Evolutionary conservation across 2,113 vertebrate genomes (phyloP).

Genomic region (Oceanites oceanicus): DNA sequence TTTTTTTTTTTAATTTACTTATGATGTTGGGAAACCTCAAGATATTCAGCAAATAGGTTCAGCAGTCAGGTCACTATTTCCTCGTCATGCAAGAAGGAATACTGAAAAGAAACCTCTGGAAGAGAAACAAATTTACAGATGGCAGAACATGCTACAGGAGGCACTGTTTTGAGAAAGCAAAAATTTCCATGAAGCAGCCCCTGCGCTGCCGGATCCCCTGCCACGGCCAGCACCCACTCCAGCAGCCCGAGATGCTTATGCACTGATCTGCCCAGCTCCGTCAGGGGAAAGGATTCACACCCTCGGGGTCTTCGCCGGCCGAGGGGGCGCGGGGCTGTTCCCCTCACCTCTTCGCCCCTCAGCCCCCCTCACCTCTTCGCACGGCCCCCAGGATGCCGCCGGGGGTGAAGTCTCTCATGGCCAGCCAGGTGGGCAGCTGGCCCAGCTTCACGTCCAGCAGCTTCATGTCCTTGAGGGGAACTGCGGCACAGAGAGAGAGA

Average conservation of each 20-base stretch:
- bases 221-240: accelerated
- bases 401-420: constrained; percentile 84
- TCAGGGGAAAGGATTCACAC: not conserved
- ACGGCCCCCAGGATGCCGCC: constrained; percentile 73
- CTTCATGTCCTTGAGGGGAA: constrained; percentile 81
- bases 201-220: accelerated
- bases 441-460: constrained; percentile 91
- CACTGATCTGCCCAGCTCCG: accelerated
- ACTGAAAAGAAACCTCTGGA: not conserved
- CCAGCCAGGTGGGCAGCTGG: constrained; percentile 85
- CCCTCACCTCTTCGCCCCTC: constrained; percentile 78
- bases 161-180: not conserved
- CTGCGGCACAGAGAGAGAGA: constrained; percentile 57
- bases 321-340: too few species aligned
- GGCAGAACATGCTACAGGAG: not conserved
- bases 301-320: not conserved
- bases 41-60: not conserved
- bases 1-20: not conserved
- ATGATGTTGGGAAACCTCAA: not conserved
- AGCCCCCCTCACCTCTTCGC: constrained; percentile 77
- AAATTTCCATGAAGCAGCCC: not conserved
- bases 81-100: not conserved
- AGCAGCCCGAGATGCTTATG: accelerated
- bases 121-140: not conserved
- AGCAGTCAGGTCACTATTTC: not conserved